Evolutionary conservation across 2,888 invertebrate genomes (phyloP).

Genomic region (Dicyrtoma fusca): DNA sequence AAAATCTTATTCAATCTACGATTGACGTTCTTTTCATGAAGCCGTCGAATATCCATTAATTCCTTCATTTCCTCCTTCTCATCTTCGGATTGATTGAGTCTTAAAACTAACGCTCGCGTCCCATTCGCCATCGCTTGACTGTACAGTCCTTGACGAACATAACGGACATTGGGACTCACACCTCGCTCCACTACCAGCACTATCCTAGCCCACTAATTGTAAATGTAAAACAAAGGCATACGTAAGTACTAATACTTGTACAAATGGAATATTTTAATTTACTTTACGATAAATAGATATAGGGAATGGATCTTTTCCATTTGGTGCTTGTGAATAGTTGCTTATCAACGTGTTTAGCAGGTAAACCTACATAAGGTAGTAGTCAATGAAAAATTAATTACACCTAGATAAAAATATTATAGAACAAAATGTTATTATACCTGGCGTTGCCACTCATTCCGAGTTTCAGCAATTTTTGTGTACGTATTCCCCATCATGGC

Average conservation of each 20-base stretch:
- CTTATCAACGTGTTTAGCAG: no score
- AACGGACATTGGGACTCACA: constrained; percentile 84
- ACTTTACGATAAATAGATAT: no score
- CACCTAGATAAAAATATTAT: background rate
- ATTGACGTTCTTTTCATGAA: constrained; percentile 77
- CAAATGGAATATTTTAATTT: no score
- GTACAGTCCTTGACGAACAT: constrained; percentile 84
- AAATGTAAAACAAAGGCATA: no score
- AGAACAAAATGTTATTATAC: constrained; percentile 59
- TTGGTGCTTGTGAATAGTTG: no score
- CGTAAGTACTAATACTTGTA: no score
- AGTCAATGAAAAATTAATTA: constrained; percentile 23
- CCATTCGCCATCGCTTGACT: constrained; percentile 94
- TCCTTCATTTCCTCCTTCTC: constrained; percentile 94
- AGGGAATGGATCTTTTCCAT: no score
- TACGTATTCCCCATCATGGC: constrained; percentile 99
- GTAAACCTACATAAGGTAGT: no score
- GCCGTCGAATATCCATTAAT: constrained; percentile 84
- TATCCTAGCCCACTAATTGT: constrained; percentile 89
- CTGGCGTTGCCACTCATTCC: constrained; percentile 96
- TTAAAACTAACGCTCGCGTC: constrained; percentile 79
- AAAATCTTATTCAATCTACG: constrained; percentile 64
- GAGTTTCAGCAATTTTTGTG: constrained; percentile 94
- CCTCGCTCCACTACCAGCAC: constrained; percentile 96
- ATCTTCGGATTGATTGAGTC: constrained; percentile 87